phyloP scores from a whole-genome alignment of 2,113 vertebrate species.

The Anhinga rufa region DNA sequence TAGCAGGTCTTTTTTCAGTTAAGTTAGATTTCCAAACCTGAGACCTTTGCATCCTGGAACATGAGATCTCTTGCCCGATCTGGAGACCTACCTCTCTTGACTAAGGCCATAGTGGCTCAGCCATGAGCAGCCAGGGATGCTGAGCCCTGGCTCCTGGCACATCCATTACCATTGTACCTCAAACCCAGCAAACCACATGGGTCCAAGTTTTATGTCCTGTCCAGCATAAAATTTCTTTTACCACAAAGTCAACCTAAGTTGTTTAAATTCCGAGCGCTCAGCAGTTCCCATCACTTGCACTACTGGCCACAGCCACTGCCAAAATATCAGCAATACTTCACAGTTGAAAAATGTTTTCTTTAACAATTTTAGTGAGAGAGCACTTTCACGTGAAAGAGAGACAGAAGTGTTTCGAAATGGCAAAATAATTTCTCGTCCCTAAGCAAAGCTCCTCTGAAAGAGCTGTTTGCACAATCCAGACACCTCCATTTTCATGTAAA shows the following conservation, averaged over 20 bases:
- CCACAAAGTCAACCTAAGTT: background rate
- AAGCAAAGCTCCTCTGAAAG: background rate
- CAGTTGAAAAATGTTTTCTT: background rate
- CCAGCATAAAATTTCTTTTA: background rate
- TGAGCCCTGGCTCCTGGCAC: background rate
- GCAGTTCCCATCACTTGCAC: background rate
- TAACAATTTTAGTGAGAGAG: background rate
- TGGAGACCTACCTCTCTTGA: background rate
- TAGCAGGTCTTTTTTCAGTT: background rate
- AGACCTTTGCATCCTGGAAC: background rate
- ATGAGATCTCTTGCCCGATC: background rate
- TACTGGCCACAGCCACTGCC: background rate
- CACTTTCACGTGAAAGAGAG: background rate
- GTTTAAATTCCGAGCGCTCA: background rate
- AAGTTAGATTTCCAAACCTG: background rate
- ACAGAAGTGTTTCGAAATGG: background rate
- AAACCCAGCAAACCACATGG: background rate
- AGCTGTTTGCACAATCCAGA: background rate
- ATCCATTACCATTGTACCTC: background rate
- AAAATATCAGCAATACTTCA: constrained; percentile 19
- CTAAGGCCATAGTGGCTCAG: background rate
- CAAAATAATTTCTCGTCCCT: background rate
- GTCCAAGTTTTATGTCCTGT: background rate
- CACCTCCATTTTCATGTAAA: background rate
- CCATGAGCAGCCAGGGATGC: background rate